A percentile compares a stretch with the other conserved stretches of the same genome.
phyloP scores from a whole-genome alignment of 2,888 invertebrate genomes.

The Drosophila meridiana region DNA sequence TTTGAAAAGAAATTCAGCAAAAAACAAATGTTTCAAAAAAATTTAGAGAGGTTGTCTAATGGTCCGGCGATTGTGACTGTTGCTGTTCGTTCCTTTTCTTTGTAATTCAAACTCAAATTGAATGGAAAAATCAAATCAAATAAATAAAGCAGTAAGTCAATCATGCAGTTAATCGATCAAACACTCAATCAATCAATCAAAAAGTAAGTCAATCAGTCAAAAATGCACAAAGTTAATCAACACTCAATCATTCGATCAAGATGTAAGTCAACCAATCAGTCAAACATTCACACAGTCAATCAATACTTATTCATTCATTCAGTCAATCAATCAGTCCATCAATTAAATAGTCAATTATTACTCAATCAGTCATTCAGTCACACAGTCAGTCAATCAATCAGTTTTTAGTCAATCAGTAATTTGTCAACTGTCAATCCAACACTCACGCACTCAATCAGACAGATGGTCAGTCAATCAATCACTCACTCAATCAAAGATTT shows the following conservation, averaged over 20 bases:
- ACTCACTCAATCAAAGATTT: neutral
- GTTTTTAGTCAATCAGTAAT: neutral
- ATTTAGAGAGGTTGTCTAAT: slow-evolving; percentile 47
- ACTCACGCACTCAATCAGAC: neutral
- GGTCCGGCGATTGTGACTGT: slow-evolving; percentile 31
- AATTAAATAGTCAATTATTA: too few species aligned
- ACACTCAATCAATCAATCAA: neutral
- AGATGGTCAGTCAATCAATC: neutral
- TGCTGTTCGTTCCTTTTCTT: slow-evolving; percentile 4
- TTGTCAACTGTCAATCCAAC: neutral
- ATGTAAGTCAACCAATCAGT: neutral
- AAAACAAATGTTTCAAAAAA: slow-evolving; percentile 48
- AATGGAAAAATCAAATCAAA: too few species aligned
- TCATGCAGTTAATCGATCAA: neutral
- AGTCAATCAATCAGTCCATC: neutral
- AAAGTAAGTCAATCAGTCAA: neutral
- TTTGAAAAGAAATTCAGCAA: neutral
- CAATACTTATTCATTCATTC: neutral
- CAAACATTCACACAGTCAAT: neutral
- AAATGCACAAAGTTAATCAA: neutral
- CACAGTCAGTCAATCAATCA: neutral
- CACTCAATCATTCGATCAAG: neutral
- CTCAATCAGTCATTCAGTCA: neutral
- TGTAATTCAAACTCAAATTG: neutral
- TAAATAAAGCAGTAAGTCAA: too few species aligned